Conservation (phyloP, 2,797 vertebrate genomes). For the Melanotaenia maccullochi region DNA sequence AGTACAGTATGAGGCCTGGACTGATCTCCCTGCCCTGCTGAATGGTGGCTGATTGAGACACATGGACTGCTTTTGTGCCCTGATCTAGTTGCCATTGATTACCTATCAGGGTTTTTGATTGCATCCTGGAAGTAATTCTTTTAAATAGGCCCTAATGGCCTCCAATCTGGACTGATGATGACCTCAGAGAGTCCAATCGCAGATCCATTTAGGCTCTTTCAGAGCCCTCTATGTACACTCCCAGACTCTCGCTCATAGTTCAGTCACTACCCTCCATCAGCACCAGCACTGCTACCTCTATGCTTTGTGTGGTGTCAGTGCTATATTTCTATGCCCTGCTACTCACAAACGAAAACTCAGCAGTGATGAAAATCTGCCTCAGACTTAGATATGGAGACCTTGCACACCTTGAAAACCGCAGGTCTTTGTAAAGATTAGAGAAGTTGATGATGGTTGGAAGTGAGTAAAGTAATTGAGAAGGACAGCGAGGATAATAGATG, state of each 20-base stretch:
- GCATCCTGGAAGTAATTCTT: slow-evolving; percentile 85
- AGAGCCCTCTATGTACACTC: slow-evolving; percentile 75
- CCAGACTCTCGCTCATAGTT: slow-evolving; percentile 63
- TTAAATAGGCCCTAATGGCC: slow-evolving; percentile 86
- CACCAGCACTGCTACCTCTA: slow-evolving; percentile 42
- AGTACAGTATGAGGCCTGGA: slow-evolving; percentile 65
- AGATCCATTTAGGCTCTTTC: slow-evolving; percentile 83
- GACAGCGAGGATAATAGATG: slow-evolving; percentile 19
- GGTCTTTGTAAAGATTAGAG: slow-evolving; percentile 25
- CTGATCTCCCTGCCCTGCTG: slow-evolving; percentile 77
- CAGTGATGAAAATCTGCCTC: slow-evolving; percentile 37
- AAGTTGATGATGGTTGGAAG: slow-evolving; percentile 25
- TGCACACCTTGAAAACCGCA: slow-evolving; percentile 5
- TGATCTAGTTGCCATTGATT: slow-evolving; percentile 86
- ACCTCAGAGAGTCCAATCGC: slow-evolving; percentile 79
- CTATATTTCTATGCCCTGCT: slow-evolving; percentile 32
- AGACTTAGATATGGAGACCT: slow-evolving; percentile 6
- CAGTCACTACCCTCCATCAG: slow-evolving; percentile 29
- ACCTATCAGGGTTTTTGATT: slow-evolving; percentile 86
- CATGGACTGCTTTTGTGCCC: slow-evolving; percentile 80
- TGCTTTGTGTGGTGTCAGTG: slow-evolving; percentile 44
- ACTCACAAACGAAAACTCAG: slow-evolving; percentile 14
- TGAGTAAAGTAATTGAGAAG: slow-evolving; percentile 38
- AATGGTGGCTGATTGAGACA: slow-evolving; percentile 83
- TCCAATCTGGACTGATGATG: slow-evolving; percentile 82